Base-by-base conservation (phyloP, 2,888 invertebrate species). In the Macrostomum cliftonense region DNA sequence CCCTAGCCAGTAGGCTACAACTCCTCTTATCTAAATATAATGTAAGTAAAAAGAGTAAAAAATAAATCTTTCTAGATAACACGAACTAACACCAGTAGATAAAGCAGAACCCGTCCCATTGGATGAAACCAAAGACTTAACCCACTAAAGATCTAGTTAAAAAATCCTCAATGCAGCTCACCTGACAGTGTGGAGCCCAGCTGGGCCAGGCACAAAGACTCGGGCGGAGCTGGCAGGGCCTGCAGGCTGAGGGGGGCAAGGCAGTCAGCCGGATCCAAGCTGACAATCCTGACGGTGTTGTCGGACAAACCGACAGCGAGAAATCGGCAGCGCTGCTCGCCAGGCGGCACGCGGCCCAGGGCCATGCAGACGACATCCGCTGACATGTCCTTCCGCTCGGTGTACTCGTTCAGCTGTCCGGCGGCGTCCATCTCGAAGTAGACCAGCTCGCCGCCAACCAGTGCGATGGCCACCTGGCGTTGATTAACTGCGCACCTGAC, bases 371-470 rank as follows among this genome's bases (percentile, higher is more conserved):
- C 82, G 1, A 97, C 91, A 70, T 97, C 95, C 0, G 85, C 82
- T 7, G 87, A 83, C 80, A 97, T 81, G 65, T 91, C 87, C 63
- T 91, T 89, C 12, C 93, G 77, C 66, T 95, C 93, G 11, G 89
- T 91, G 68, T 93, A 97, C 69, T 99, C 97, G 72, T 97, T 93
- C 45, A 99, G 73, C 70, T 93, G 89, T 1, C 95, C 95, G 57
- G 88, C 89, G 58, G 88, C 83, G 71, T 97, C 95, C 89, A 97
- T 88, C 76, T 97, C 95, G 69, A 97, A 97, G 74, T 95, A 97
- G 42, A 97, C 91, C 52, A 99, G 75, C 74, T 97, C 97, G 39
- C 93, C 88, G 2, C 93, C 95, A 38, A 87, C 86, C 43, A 99
- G 74, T 1, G 97, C 93, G 55, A 97, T 95, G 1, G 95, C 93